Conservation (phyloP, 1,140 invertebrate species). For the Dermatophagoides farinae region DNA sequence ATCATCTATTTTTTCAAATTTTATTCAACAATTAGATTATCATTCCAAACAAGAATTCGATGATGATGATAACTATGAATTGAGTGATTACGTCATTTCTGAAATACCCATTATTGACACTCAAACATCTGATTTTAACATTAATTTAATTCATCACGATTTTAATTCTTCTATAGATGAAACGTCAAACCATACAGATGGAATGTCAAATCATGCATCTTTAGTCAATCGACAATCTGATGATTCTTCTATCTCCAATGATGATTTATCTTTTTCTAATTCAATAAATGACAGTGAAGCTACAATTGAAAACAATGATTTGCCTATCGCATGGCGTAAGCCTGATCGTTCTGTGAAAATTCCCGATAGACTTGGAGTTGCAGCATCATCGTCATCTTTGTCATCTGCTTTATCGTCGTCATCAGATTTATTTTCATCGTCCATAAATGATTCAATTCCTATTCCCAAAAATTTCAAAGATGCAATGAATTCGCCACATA, state of each 20-base stretch:
- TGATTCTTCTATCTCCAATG: conserved; percentile 8
- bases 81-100: background rate
- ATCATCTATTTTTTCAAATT: no score
- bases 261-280: background rate
- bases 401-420: background rate
- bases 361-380: background rate
- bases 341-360: background rate
- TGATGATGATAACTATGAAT: conserved; percentile 7
- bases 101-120: conserved; percentile 4
- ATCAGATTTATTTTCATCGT: no score
- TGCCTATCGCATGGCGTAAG: background rate
- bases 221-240: conserved; percentile 14
- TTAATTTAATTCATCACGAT: no score
- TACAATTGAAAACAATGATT: background rate
- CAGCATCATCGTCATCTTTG: background rate
- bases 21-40: no score
- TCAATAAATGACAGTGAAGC: background rate
- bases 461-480: conserved; percentile 5
- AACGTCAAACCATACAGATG: no score
- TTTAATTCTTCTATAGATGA: no score
- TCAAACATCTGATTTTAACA: no score
- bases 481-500: conserved; percentile 4
- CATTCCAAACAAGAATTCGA: background rate
- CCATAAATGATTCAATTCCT: background rate
- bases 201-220: no score